Base-by-base conservation (phyloP, 2,113 vertebrate genomes). In the Seriola quinqueradiata region DNA sequence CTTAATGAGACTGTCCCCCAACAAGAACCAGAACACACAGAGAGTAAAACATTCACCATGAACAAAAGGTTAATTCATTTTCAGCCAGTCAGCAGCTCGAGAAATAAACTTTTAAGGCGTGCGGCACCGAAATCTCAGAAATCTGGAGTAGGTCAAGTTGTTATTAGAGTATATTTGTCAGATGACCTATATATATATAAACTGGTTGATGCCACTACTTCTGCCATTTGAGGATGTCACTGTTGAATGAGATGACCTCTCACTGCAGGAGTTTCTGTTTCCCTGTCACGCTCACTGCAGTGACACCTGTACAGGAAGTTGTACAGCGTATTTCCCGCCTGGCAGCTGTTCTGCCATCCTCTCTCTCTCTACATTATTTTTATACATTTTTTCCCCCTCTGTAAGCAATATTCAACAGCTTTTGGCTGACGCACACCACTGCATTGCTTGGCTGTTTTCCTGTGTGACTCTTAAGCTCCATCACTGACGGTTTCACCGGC, bases 121-220 rank as follows among this genome's bases (percentile, higher is more conserved):
- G 57, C 58, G n/a, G 5, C 14, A 52, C 59, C 42, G 38, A 23
- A 59, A 46, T 63, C 34, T 68, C 65, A 32, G 25, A 68, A 34
- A 83, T 83, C 23, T 63, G 61, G 66, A 82, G 60, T 68, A 88
- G 86, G 86, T 72, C 66, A 75, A 44, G 52, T 78, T 83, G 67
- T 89, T 83, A 71, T 70, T 54, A 60, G 81, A 65, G 0, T 57
- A 12, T 23, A 13, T 28, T 48, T 74, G 38, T 21, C 48, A 65
- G 32, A 32, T 77, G 77, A 72, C 74, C 67, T 28, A 79, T 14
- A 61, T 75, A 50, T 57, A n/a, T n/a, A n/a, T n/a, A 50, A 75
- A 63, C 12, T 19, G 16, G 32, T 61, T 68, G 46, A 72, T 81
- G 38, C 38, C 25, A 65, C 57, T 23, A 17, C 50, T 59, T 5